A percentile compares a stretch with the other conserved stretches of the same genome.
Evolutionary conservation across 2,113 vertebrate species (phyloP).

Genomic region (Mystacornis crossleyi): DNA sequence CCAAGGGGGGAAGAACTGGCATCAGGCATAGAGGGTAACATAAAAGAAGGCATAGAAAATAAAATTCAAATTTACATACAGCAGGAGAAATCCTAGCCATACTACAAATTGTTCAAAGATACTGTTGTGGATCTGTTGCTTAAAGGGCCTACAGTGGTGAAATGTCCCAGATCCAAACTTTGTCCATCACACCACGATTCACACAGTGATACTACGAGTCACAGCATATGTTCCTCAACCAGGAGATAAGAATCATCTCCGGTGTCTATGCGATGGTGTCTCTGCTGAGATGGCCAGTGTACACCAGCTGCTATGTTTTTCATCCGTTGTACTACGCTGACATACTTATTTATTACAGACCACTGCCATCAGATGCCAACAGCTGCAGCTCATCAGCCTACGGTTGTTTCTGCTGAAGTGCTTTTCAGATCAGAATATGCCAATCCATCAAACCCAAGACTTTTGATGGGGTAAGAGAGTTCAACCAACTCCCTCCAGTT

Average conservation of each 20-base stretch:
- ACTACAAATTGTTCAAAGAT: not conserved
- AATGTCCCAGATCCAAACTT: not conserved
- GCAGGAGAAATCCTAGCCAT: not conserved
- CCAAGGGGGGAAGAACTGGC: not conserved
- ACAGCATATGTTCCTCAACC: not conserved
- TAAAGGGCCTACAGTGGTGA: not conserved
- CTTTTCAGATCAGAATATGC: constrained; percentile 30
- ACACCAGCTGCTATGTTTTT: not conserved
- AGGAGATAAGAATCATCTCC: not conserved
- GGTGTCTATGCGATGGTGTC: not conserved
- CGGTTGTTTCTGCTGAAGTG: not conserved
- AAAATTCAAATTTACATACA: not conserved
- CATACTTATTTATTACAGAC: not conserved
- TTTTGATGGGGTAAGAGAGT: not conserved
- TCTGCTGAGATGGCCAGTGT: not conserved
- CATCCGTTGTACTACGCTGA: not conserved
- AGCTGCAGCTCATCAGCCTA: constrained; percentile 19
- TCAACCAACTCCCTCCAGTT: not conserved
- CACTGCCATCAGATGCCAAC: not conserved
- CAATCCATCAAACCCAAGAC: not conserved
- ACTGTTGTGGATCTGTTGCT: not conserved
- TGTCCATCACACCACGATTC: not conserved
- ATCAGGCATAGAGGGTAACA: not conserved
- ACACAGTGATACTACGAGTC: not conserved
- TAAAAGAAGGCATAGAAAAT: not conserved